These are phyloP conservation scores for Hemistola chrysoprasaria DNA, from an alignment of 2,888 invertebrate genomes.

Conservation along the genomic window DNA sequence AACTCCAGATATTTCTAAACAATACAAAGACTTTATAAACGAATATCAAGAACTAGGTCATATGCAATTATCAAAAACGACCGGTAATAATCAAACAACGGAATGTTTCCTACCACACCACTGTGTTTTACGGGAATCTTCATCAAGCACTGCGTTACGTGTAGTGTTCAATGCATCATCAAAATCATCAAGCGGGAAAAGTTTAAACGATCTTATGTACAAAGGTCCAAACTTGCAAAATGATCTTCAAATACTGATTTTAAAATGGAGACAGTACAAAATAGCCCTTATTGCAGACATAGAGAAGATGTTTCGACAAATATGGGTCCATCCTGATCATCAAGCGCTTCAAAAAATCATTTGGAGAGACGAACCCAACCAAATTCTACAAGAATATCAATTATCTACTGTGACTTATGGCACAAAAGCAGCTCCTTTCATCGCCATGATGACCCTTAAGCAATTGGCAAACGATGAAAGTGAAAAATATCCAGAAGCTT, in stretches of 20 bases:
- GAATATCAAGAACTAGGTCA: no score
- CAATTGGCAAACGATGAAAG: slow-evolving; percentile 17
- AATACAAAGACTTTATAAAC: no score
- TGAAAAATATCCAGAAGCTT: slow-evolving; percentile 3
- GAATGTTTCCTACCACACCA: slow-evolving; percentile 30
- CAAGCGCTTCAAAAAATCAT: slow-evolving; percentile 27
- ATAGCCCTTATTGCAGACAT: slow-evolving; percentile 29
- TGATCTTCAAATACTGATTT: slow-evolving; percentile 15
- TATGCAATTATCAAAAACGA: no score
- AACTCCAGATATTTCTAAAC: no score
- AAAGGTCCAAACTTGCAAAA: slow-evolving; percentile 26
- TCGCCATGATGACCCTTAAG: slow-evolving; percentile 30
- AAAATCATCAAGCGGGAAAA: slow-evolving; percentile 17
- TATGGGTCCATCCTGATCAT: slow-evolving; percentile 19
- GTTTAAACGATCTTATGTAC: slow-evolving; percentile 31
- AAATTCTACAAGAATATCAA: no score
- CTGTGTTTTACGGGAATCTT: slow-evolving; percentile 24
- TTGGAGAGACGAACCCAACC: slow-evolving; percentile 24
- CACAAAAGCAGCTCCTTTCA: slow-evolving; percentile 22
- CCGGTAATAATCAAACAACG: no score
- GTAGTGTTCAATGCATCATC: slow-evolving; percentile 32
- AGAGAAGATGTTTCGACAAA: slow-evolving; percentile 29
- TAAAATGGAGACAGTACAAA: slow-evolving; percentile 27
- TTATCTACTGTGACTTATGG: no score
- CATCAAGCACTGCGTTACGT: slow-evolving; percentile 22